Conservation (phyloP, 2,888 invertebrate genomes). For the Darwinula stevensoni region DNA sequence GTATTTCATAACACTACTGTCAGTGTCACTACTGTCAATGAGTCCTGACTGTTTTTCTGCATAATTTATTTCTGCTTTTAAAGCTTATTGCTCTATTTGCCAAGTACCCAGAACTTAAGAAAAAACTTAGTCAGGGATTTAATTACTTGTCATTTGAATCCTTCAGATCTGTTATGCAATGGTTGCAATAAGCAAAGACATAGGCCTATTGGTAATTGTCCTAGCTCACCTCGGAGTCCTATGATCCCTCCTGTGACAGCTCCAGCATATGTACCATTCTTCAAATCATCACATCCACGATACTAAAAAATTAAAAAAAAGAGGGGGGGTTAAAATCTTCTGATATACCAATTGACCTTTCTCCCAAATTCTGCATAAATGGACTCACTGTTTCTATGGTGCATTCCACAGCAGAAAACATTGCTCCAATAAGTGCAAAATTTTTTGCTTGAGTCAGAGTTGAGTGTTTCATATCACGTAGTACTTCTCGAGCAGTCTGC, state of each 20-base stretch:
- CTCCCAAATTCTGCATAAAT: too few relatives aligned
- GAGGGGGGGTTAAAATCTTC: too few relatives aligned
- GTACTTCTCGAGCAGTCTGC: conserved; percentile 55
- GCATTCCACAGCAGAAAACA: conserved; percentile 86
- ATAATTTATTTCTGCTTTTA: too few relatives aligned
- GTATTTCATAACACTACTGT: too few relatives aligned
- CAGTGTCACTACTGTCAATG: too few relatives aligned
- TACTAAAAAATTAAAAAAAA: conserved; percentile 18
- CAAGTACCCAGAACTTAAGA: too few relatives aligned
- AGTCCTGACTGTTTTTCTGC: too few relatives aligned
- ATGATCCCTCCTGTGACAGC: conserved; percentile 72
- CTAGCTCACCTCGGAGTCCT: conserved; percentile 22
- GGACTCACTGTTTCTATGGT: conserved; percentile 52
- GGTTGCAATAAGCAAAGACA: not conserved
- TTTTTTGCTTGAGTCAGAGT: conserved; percentile 86
- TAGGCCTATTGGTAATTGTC: conserved; percentile 1
- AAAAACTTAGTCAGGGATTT: conserved; percentile 6
- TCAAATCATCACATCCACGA: conserved; percentile 83
- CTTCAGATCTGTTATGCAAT: too few relatives aligned
- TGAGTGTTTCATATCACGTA: conserved; percentile 67
- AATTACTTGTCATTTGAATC: too few relatives aligned
- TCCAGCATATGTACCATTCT: conserved; percentile 83
- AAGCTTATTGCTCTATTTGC: too few relatives aligned
- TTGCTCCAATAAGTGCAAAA: conserved; percentile 76
- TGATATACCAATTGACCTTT: too few relatives aligned